Evolutionary conservation across 2,113 vertebrate genomes (phyloP), one percentile per base, ranked within the genome.

Genomic region (Ceyx cyanopectus): DNA sequence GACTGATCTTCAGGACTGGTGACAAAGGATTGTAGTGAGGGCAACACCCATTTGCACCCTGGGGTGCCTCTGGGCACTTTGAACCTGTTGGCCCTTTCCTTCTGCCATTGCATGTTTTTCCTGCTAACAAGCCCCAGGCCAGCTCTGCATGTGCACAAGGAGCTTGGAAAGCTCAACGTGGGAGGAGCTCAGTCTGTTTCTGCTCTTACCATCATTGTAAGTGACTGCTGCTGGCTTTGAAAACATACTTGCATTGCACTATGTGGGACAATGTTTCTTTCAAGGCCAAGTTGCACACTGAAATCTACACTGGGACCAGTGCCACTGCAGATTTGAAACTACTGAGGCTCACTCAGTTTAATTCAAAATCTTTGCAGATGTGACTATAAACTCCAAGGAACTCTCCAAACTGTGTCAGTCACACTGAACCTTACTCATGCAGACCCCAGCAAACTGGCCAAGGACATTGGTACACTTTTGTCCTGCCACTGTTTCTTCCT

Each of bases 91-190:
- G 20, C 19, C 41, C 32, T 77, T 61, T 3, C 50, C 50, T 66
- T 45, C 81, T 92, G 70, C 58, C 4, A 0, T 15, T 3, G 74
- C 29, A 6, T 19, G 61, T 7, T 86, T 70, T 17, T 29, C 63
- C 79, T 86, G 58, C 67, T 43, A 3, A 32, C 8, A 26, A 94
- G 85, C 90, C 88, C 80, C 90, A 22, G 90, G 92, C 54, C 88
- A 85, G 75, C 58, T n/a, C 70, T 73, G 37, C 62, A 11, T 0
- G 0, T 41, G 78, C 67, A 19, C 18, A 26, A 21, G 69, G 56
- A 63, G 60, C 56, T 74, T 10, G 2, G 56, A 19, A 40, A 34
- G 73, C 29, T 80, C 67, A 32, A 13, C 12, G 4, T 6, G 60
- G 72, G 65, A 95, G 75, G n/a, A 67, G 2, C 7, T 80, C 7